phyloP scores from a whole-genome alignment of 2,888 invertebrate genomes.

The Ichneumon xanthorius region DNA sequence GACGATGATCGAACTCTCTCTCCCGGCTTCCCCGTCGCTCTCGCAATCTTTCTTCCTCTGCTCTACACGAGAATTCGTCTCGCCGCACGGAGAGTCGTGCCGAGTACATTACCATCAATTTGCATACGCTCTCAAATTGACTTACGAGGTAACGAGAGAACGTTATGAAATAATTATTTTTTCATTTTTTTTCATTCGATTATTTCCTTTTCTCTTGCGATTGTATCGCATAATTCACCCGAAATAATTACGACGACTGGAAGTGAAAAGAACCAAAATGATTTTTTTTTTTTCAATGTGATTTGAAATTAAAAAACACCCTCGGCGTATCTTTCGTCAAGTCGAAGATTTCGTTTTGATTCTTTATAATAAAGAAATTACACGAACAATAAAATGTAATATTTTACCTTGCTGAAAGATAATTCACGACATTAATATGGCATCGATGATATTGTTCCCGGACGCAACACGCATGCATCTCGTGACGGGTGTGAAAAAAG shows the following conservation, averaged over 20 bases:
- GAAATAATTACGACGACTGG: neutral
- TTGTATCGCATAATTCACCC: neutral
- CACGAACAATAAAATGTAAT: neutral
- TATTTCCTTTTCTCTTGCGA: neutral
- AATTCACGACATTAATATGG: neutral
- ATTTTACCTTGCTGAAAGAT: neutral
- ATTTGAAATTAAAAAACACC: neutral
- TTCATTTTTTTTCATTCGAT: slow-evolving; percentile 16
- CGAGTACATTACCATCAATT: slow-evolving; percentile 80
- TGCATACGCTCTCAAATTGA: slow-evolving; percentile 77
- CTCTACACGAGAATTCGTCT: neutral
- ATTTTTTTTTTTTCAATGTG: neutral
- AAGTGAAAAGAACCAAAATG: neutral
- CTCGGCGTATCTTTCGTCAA: neutral
- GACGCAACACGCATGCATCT: neutral
- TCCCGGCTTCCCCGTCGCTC: neutral
- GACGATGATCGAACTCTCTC: slow-evolving; percentile 1
- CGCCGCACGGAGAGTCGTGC: slow-evolving; percentile 20
- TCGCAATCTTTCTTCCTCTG: neutral
- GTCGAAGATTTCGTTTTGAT: neutral
- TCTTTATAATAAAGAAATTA: neutral
- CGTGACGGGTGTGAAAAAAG: neutral
- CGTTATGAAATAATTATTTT: slow-evolving; percentile 75
- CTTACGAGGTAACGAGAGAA: slow-evolving; percentile 73
- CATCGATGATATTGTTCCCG: neutral